Percentiles rank a stretch among this genome's conserved stretches.
phyloP scores from a whole-genome alignment of 2,888 invertebrate species.

The Cosmopolites sordidus region DNA sequence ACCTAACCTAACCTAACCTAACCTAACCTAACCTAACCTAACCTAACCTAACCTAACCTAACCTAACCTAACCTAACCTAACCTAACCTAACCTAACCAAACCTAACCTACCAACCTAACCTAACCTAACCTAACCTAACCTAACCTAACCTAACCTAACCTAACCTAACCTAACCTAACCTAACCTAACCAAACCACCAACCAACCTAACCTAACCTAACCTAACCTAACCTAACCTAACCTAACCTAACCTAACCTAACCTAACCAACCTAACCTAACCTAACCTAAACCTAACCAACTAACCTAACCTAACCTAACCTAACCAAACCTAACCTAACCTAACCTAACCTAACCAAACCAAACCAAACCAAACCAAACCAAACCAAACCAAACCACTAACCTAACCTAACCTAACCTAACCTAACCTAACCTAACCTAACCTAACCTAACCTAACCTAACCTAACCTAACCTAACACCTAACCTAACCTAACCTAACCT shows the following conservation, averaged over 20 bases:
- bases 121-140: no score
- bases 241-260: no score
- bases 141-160: no score
- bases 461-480: constrained; percentile 1
- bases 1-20: no score
- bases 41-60: no score
- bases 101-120: constrained; percentile 11
- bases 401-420: neutral
- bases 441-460: neutral
- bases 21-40: no score
- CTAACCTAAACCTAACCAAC: no score
- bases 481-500: constrained; percentile 46
- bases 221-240: no score
- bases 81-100: no score
- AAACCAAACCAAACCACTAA: neutral
- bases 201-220: constrained; percentile 1
- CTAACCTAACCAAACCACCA: constrained; percentile 10
- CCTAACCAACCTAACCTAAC: no score
- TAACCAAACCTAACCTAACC: constrained; percentile 17
- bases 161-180: no score
- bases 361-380: constrained; percentile 18
- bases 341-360: constrained; percentile 20
- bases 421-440: neutral
- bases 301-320: constrained; percentile 1
- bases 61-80: no score